Percentiles rank a stretch among this genome's conserved stretches.
Evolutionary conservation across 2,888 invertebrate genomes (phyloP).

Genomic region (Pollenia griseotomentosa): DNA sequence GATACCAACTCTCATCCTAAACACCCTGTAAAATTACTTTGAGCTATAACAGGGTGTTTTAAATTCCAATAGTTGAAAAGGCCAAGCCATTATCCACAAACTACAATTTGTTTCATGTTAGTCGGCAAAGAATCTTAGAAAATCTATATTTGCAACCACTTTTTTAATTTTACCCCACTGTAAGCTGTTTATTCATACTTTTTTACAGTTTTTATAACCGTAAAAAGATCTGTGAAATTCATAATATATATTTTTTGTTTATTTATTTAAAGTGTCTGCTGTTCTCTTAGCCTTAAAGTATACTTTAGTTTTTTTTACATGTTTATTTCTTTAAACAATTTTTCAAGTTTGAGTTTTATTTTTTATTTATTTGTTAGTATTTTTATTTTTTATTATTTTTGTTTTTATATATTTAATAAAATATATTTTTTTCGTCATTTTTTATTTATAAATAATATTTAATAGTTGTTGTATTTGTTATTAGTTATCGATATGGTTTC

Average conservation of each 20-base stretch:
- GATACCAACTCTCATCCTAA: no score
- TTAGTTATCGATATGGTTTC: constrained; percentile 66
- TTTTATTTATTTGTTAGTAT: constrained; percentile 35
- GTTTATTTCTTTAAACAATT: constrained; percentile 19
- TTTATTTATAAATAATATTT: not conserved
- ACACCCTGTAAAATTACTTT: no score
- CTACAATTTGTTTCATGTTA: no score
- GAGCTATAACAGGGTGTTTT: no score
- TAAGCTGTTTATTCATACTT: not conserved
- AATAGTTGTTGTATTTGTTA: constrained; percentile 47
- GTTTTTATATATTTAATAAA: not conserved
- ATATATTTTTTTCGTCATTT: not conserved
- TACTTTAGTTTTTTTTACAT: constrained; percentile 54
- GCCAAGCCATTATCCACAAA: no score
- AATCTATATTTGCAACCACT: no score
- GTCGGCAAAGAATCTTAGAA: no score
- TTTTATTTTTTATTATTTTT: constrained; percentile 37
- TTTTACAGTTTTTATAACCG: not conserved
- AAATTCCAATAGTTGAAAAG: no score
- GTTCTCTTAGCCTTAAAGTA: constrained; percentile 59
- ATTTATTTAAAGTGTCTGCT: constrained; percentile 46
- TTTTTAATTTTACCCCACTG: no score
- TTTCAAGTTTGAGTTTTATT: constrained; percentile 27
- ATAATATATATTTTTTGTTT: not conserved
- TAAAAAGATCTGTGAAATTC: not conserved